These are phyloP conservation scores for Cheilosia vernalis DNA, from an alignment of 2,888 invertebrate species.

Conservation along the genomic window DNA sequence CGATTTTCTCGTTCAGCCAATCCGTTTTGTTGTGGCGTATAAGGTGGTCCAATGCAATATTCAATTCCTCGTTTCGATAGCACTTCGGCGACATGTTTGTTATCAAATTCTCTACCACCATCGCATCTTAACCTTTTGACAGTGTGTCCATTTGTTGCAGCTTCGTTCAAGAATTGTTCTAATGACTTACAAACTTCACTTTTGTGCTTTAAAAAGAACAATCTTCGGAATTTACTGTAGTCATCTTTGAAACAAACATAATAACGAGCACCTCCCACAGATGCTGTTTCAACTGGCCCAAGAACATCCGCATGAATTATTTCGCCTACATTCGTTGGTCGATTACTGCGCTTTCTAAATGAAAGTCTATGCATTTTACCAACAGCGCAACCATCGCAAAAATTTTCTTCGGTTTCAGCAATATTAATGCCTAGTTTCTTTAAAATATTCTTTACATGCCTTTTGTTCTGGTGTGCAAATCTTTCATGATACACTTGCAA, in stretches of 20 bases:
- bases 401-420: slow-evolving; percentile 13
- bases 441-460: slow-evolving; percentile 6
- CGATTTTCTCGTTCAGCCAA: slow-evolving; percentile 19
- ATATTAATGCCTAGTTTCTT: slow-evolving; percentile 14
- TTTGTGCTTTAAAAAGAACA: slow-evolving; percentile 27
- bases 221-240: slow-evolving; percentile 33
- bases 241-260: slow-evolving; percentile 42
- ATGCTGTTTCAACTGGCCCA: slow-evolving; percentile 41
- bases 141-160: slow-evolving; percentile 31
- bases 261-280: slow-evolving; percentile 31
- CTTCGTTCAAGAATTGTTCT: slow-evolving; percentile 41
- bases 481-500: slow-evolving; percentile 27
- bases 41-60: slow-evolving; percentile 10
- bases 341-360: slow-evolving; percentile 42
- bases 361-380: slow-evolving; percentile 53
- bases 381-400: slow-evolving; percentile 47
- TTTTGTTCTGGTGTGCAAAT: slow-evolving; percentile 24
- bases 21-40: slow-evolving; percentile 20
- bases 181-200: slow-evolving; percentile 28
- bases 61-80: slow-evolving; percentile 12
- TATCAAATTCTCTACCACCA: slow-evolving; percentile 23
- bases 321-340: slow-evolving; percentile 18
- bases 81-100: background rate
- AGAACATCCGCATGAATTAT: slow-evolving; percentile 35
- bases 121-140: slow-evolving; percentile 52